These are phyloP conservation scores for Cancer borealis DNA, from an alignment of 2,888 invertebrate species.

Conservation along the genomic window DNA sequence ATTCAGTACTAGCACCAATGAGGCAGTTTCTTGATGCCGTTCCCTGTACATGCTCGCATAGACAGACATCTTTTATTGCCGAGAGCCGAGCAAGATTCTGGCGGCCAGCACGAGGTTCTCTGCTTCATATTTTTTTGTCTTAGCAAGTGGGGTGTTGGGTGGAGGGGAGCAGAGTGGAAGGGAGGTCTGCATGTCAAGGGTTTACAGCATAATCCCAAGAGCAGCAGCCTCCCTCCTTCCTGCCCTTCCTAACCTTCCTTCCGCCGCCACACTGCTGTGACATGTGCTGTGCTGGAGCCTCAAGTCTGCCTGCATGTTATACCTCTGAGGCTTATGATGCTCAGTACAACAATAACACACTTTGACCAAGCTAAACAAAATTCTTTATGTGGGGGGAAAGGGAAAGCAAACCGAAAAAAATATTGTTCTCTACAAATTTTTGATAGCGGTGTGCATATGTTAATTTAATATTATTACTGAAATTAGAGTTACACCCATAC, in stretches of 20 bases:
- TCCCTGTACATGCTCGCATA: slow-evolving; percentile 54
- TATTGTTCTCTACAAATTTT: background rate
- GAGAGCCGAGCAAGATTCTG: background rate
- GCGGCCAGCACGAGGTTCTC: background rate
- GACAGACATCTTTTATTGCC: slow-evolving; percentile 48
- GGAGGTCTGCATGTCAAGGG: slow-evolving; percentile 17
- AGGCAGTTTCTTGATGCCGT: slow-evolving; percentile 64
- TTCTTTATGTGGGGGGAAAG: background rate
- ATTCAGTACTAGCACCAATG: slow-evolving; percentile 65
- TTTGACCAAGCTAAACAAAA: background rate
- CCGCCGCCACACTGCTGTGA: slow-evolving; percentile 15
- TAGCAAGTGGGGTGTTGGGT: background rate
- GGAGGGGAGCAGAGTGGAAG: background rate
- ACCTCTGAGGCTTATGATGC: background rate
- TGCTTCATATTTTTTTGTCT: background rate
- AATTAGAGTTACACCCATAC: background rate
- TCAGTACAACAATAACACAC: background rate
- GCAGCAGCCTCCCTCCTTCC: background rate
- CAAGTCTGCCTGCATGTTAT: background rate
- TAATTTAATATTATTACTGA: background rate
- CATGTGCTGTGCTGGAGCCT: background rate
- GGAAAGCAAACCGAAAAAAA: background rate
- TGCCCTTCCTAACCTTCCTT: background rate
- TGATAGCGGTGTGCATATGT: background rate
- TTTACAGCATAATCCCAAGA: slow-evolving; percentile 33